These are phyloP conservation scores for Drosophila ercepeae DNA, from an alignment of 1,140 invertebrate species.

Conservation along the genomic window DNA sequence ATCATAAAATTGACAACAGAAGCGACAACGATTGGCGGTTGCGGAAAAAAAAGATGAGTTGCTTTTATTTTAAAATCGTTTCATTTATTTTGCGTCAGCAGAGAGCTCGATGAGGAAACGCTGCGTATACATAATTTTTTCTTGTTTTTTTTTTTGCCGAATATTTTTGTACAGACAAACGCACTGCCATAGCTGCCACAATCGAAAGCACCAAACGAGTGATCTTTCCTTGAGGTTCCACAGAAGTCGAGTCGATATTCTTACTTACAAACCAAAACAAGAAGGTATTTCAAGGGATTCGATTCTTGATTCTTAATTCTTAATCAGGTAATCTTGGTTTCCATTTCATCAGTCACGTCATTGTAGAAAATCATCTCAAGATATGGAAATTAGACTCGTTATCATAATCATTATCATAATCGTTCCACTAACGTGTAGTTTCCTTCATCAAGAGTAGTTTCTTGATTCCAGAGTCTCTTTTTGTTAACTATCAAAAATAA, in stretches of 20 bases:
- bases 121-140: conserved; percentile 56
- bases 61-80: conserved; percentile 75
- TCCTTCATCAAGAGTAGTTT: no score
- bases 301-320: no score
- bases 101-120: conserved; percentile 51
- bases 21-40: conserved; percentile 21
- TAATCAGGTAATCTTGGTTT: no score
- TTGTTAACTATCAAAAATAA: no score
- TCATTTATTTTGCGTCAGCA: conserved; percentile 72
- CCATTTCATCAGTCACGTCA: no score
- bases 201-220: conserved; percentile 27
- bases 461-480: no score
- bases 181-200: conserved; percentile 32
- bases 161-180: conserved; percentile 26
- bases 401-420: no score
- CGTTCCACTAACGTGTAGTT: no score
- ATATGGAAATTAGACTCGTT: no score
- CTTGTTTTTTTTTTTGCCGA: no score
- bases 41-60: conserved; percentile 51
- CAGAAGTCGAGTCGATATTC: conserved; percentile 6
- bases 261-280: neutral
- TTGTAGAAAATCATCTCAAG: no score
- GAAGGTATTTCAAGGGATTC: neutral
- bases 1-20: conserved; percentile 57
- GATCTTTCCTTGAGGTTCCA: conserved; percentile 27